Evolutionary conservation across 2,797 vertebrate species (phyloP).

Genomic region (Sebastes matsubarae): DNA sequence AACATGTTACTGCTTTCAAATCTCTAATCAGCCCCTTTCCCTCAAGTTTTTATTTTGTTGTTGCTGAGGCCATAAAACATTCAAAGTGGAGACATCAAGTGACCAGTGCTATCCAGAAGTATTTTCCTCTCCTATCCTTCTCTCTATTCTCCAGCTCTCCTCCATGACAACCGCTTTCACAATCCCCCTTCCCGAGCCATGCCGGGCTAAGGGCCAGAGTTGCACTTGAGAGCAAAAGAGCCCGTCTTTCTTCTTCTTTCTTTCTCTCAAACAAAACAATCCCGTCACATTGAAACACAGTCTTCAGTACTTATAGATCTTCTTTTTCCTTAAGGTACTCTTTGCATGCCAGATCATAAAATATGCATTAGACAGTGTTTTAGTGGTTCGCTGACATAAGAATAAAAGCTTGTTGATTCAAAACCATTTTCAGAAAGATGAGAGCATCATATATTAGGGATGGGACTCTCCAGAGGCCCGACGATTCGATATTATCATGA

Average conservation of each 20-base stretch:
- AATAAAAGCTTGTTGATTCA: background rate
- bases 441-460: background rate
- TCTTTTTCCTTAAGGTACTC: constrained; percentile 11
- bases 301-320: constrained; percentile 3
- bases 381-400: background rate
- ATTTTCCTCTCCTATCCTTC: constrained; percentile 29
- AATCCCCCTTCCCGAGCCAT: constrained; percentile 45
- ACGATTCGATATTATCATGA: no score
- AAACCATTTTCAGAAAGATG: background rate
- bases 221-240: constrained; percentile 32
- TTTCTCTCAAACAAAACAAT: constrained; percentile 38
- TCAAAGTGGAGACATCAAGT: constrained; percentile 42
- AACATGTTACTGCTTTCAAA: background rate
- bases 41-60: constrained; percentile 4
- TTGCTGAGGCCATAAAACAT: background rate
- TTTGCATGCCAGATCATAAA: constrained; percentile 1
- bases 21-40: background rate
- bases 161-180: constrained; percentile 67
- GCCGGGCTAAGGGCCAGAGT: constrained; percentile 55
- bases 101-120: constrained; percentile 44
- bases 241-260: constrained; percentile 25
- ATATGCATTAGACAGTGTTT: background rate
- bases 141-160: constrained; percentile 38
- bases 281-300: constrained; percentile 34
- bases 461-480: no score